Evolutionary conservation across 2,888 invertebrate genomes (phyloP).

Genomic region (Xestia sexstrigata): DNA sequence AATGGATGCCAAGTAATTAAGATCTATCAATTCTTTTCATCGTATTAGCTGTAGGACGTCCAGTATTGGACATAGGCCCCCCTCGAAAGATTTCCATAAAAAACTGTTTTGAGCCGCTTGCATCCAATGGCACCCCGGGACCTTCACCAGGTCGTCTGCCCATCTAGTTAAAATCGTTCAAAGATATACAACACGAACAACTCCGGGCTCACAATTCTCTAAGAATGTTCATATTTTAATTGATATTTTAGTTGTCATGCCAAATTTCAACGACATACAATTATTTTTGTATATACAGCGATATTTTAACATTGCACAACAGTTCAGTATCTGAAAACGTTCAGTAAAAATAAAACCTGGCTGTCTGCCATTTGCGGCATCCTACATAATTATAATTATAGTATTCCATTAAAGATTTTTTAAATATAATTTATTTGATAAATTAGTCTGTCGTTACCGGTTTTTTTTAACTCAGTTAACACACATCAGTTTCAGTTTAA

Average conservation of each 20-base stretch:
- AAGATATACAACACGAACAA: slow-evolving; percentile 36
- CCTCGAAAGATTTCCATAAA: slow-evolving; percentile 23
- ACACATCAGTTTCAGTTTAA: too few relatives aligned
- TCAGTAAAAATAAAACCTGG: slow-evolving; percentile 60
- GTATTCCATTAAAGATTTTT: slow-evolving; percentile 18
- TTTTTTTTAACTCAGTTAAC: too few relatives aligned
- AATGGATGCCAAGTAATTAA: not conserved
- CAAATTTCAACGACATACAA: slow-evolving; percentile 52
- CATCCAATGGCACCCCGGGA: slow-evolving; percentile 39
- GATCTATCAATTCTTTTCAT: slow-evolving; percentile 8
- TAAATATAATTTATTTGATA: slow-evolving; percentile 13
- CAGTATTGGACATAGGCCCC: slow-evolving; percentile 27
- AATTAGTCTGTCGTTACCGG: slow-evolving; percentile 1
- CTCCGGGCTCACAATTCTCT: slow-evolving; percentile 47
- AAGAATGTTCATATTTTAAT: slow-evolving; percentile 48
- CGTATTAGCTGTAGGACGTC: slow-evolving; percentile 7
- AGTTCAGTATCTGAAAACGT: slow-evolving; percentile 43
- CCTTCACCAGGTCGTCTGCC: slow-evolving; percentile 35
- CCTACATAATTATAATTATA: slow-evolving; percentile 21
- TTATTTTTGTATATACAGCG: slow-evolving; percentile 54
- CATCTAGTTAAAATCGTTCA: slow-evolving; percentile 44
- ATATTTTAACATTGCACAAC: slow-evolving; percentile 53
- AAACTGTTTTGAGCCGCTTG: slow-evolving; percentile 38
- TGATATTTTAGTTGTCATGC: slow-evolving; percentile 68
- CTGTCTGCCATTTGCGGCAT: slow-evolving; percentile 53